These are phyloP conservation scores for Chrysolina haemoptera DNA, from an alignment of 2,888 invertebrate genomes.

Conservation along the genomic window DNA sequence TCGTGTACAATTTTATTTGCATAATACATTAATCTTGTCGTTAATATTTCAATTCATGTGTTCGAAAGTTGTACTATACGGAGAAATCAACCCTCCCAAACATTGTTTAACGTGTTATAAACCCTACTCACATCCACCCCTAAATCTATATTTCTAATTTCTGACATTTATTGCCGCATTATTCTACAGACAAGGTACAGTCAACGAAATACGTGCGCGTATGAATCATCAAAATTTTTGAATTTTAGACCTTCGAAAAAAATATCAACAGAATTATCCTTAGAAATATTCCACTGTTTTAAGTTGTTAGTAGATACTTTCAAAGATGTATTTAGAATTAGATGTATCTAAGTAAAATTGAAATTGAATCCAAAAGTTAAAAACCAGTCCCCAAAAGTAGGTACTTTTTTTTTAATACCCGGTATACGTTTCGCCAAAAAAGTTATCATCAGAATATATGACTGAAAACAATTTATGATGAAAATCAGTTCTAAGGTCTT, in stretches of 20 bases:
- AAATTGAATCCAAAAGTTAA: too few relatives aligned
- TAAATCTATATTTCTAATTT: slow-evolving; percentile 62
- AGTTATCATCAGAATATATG: too few relatives aligned
- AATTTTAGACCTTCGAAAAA: neutral
- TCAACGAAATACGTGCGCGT: slow-evolving; percentile 34
- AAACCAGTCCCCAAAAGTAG: too few relatives aligned
- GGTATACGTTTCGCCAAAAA: too few relatives aligned
- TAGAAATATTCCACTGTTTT: neutral
- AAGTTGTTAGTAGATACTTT: too few relatives aligned
- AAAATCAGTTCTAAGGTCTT: too few relatives aligned
- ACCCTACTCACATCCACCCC: slow-evolving; percentile 51
- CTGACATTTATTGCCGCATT: slow-evolving; percentile 63
- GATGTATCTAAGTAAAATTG: too few relatives aligned
- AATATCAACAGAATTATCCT: neutral
- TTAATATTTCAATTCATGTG: neutral
- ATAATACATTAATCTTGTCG: neutral
- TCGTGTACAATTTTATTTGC: too few relatives aligned
- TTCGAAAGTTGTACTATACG: slow-evolving; percentile 31
- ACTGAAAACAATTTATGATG: too few relatives aligned
- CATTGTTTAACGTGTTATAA: slow-evolving; percentile 55
- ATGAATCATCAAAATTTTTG: slow-evolving; percentile 33
- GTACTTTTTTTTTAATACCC: too few relatives aligned
- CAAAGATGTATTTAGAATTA: neutral
- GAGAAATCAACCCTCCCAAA: slow-evolving; percentile 46
- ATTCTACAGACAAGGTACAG: slow-evolving; percentile 52